Base-by-base conservation (phyloP, 2,888 invertebrate species). In the Tenthredo livida region DNA sequence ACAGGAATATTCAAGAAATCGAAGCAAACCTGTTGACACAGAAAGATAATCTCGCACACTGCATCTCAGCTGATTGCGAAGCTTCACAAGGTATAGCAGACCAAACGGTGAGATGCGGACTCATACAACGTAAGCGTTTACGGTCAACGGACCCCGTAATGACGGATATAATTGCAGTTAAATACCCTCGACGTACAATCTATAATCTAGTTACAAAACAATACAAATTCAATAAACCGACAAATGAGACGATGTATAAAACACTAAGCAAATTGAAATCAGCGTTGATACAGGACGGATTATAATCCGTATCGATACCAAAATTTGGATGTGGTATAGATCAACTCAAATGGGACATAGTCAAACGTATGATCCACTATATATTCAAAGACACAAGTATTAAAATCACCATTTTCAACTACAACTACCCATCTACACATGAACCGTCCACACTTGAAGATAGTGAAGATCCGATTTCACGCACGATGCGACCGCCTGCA, bases 1-100 rank as follows among this genome's bases (percentile, higher is more conserved):
- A 47, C 21, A 73, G 15, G 7, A 25, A 15, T 12, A 43, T 85
- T 29, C n/a, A 80, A 50, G 33, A 75, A 70, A 73, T 73, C 15
- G 83, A 85, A 37, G 80, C 65, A 9, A n/a, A 85, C 43, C 25
- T 73, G 10, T 1, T 43, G 3, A 25, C 1, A 21, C n/a, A 43
- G 15, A 21, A 40, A 73, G 43, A 25, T 43, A 40, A 73, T 25
- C 0, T 73, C 12, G 73, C 73, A 4, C 73, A 43, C 7, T 70
- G 37, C n/a, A 70, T 70, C 33, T 70, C 70, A 70, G 37, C 70
- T 2, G 37, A 70, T 15, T 70, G 29, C 70, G 2, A 70, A n/a
- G n/a, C 70, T 1, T 70, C 37, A 10, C 37, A 9, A 6, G 70
- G 70, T 9, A 2, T 70, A 4, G 70, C 70, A n/a, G 33, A n/a